These are phyloP conservation scores for Xanthia icteritia DNA, from an alignment of 2,888 invertebrate genomes.

Conservation along the genomic window DNA sequence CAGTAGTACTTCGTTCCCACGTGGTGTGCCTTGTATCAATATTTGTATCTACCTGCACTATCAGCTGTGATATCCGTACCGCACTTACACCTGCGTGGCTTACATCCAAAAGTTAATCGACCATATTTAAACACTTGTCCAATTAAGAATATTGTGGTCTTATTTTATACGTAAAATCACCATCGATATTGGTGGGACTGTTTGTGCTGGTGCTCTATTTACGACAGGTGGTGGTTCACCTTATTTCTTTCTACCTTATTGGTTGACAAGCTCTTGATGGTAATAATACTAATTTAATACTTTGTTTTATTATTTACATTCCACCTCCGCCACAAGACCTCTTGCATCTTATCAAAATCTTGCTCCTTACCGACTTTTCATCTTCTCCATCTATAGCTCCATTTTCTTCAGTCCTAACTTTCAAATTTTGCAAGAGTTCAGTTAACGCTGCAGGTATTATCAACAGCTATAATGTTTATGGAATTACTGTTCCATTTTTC, in stretches of 20 bases:
- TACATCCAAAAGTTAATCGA: constrained; percentile 39
- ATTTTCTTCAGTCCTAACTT: too few species aligned
- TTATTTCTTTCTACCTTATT: background rate
- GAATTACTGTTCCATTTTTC: constrained; percentile 17
- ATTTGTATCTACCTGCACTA: constrained; percentile 74
- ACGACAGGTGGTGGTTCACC: background rate
- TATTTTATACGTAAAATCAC: background rate
- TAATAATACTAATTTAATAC: too few species aligned
- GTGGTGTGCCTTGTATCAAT: constrained; percentile 66
- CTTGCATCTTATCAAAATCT: background rate
- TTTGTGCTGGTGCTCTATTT: background rate
- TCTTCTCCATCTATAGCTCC: too few species aligned
- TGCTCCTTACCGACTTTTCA: background rate
- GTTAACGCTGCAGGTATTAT: background rate
- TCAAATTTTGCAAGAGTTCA: too few species aligned
- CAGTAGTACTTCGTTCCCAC: constrained; percentile 69
- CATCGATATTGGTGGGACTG: background rate
- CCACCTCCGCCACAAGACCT: background rate
- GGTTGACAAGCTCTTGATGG: too few species aligned
- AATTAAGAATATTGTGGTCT: constrained; percentile 27
- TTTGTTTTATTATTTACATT: background rate
- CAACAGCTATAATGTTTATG: background rate
- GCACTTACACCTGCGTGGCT: constrained; percentile 38
- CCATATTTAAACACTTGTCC: constrained; percentile 34
- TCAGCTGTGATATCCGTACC: constrained; percentile 69